A percentile compares a stretch with the other conserved stretches of the same genome.
These are phyloP conservation scores for Anarhynchus alexandrinus DNA, from an alignment of 2,113 vertebrate species.

Conservation along the genomic window DNA sequence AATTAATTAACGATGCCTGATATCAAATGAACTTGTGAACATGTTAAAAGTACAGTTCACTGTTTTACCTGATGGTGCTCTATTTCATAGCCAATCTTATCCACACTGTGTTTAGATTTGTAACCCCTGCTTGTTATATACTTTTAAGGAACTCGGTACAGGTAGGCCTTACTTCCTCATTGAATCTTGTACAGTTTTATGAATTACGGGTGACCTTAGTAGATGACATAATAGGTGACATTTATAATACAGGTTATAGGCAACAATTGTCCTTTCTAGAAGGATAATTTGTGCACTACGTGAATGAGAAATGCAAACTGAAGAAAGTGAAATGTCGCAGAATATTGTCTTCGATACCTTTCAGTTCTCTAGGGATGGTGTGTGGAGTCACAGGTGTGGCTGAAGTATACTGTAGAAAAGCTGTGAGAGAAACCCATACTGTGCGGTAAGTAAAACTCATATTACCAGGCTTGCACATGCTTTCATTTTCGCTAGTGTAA, in stretches of 20 bases:
- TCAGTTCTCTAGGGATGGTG: not conserved
- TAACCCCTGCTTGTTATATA: not conserved
- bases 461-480: not conserved
- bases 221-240: not conserved
- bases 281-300: not conserved
- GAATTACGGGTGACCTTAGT: not conserved
- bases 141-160: not conserved
- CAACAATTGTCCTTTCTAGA: not conserved
- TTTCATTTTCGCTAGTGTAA: not conserved
- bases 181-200: not conserved
- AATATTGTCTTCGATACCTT: not conserved
- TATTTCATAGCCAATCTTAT: not conserved
- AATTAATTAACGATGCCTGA: not conserved
- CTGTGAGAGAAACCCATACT: not conserved
- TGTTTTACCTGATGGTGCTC: not conserved
- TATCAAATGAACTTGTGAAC: accelerated
- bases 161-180: not conserved
- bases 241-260: not conserved
- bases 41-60: not conserved
- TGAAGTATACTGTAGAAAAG: not conserved
- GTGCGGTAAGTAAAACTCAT: not conserved
- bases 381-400: not conserved
- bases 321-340: not conserved
- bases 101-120: not conserved
- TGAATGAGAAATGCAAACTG: not conserved